Base-by-base conservation (phyloP, 2,797 vertebrate species). In the Microctenopoma lineatum region DNA sequence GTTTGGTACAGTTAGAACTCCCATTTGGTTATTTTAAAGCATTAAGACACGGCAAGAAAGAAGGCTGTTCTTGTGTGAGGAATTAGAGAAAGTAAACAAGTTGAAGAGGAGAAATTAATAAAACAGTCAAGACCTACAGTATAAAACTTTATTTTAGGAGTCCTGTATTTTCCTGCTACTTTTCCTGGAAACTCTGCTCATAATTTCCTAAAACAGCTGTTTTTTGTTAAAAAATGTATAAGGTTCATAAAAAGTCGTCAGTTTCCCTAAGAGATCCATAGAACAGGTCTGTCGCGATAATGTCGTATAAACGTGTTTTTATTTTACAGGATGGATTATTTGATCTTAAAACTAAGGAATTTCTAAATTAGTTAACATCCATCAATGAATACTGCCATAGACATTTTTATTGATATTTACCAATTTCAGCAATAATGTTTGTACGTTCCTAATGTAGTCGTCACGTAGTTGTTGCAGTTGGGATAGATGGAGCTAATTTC, bases 11-110 rank as follows among this genome's bases (percentile, higher is more conserved):
- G 95, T 95, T 94, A 94, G 90, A 96, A 95, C 94, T 97, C 94
- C 95, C 96, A 95, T 97, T 97, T 98, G 96, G 97, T 96, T 97
- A 95, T 91, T 97, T 98, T 97, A 98, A 98, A 98, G 96, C 96
- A 94, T 98, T 97, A 97, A 97, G 96, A 97, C 96, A 97, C 98
- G 96, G 96, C 96, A 96, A 97, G 94, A 97, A 95, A 97, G 95
- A 97, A 98, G 96, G 96, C 95, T 95, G 95, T 93, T 96, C 95
- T 92, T 87, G 92, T 95, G 94, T 94, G 94, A 96, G 93, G 94
- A 95, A 94, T 91, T 94, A 95, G 92, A 94, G 54, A 76, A 51
- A 73, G 57, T 8, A 76, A 81, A 80, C 66, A 16, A 64, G 42
- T 26, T 51, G 29, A 63, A 64, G 66, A 75, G 14, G 12, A 59